These are phyloP conservation scores for Macrosoma leucophasiata DNA, from an alignment of 2,888 invertebrate genomes.

Conservation along the genomic window DNA sequence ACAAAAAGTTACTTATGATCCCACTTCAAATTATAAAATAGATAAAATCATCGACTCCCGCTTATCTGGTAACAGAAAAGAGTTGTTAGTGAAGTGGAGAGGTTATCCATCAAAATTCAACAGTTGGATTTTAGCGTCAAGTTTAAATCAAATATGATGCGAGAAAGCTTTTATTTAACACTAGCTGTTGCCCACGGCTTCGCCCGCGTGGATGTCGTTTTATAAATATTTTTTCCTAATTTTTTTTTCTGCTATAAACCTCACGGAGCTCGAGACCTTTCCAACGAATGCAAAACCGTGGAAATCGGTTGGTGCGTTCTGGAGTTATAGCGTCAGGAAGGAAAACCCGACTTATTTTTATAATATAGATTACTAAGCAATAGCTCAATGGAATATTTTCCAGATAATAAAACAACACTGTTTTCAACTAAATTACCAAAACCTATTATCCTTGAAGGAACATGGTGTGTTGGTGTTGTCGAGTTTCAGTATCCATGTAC, in stretches of 20 bases:
- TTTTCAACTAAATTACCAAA: constrained; percentile 9
- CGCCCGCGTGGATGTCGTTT: too few relatives aligned
- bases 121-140: constrained; percentile 24
- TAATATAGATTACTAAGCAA: constrained; percentile 24
- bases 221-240: too few relatives aligned
- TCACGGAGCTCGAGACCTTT: too few relatives aligned
- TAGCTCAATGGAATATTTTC: constrained; percentile 26
- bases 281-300: too few relatives aligned
- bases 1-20: constrained; percentile 25
- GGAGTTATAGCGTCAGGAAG: too few relatives aligned
- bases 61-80: constrained; percentile 25
- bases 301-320: too few relatives aligned
- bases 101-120: constrained; percentile 31
- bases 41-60: constrained; percentile 23
- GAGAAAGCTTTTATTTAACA: constrained; percentile 23
- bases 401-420: constrained; percentile 6
- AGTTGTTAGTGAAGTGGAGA: constrained; percentile 29
- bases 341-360: too few relatives aligned
- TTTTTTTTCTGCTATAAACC: too few relatives aligned
- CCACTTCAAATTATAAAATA: constrained; percentile 23
- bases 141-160: constrained; percentile 23
- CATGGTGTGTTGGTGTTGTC: constrained; percentile 14
- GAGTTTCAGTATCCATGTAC: constrained; percentile 20
- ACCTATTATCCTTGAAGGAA: constrained; percentile 11
- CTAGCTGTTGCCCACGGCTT: too few relatives aligned